Conservation (phyloP, 1,140 invertebrate species). For the Orchestia grillus region DNA sequence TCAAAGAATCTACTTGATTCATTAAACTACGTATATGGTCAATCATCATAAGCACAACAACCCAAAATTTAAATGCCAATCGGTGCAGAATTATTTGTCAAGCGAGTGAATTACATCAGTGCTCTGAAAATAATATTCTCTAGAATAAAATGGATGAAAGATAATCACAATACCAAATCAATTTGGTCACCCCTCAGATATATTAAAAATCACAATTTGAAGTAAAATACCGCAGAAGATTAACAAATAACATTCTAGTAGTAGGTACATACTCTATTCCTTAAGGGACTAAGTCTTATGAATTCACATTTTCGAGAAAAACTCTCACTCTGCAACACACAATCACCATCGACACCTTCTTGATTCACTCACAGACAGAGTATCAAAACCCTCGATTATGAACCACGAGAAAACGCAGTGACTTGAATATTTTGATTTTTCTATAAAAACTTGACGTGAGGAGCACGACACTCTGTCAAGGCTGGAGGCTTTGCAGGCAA, state of each 20-base stretch:
- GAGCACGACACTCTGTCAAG: neutral
- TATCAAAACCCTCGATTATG: neutral
- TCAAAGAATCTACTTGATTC: neutral
- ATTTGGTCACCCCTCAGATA: neutral
- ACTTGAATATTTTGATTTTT: neutral
- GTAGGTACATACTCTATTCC: neutral
- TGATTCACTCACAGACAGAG: neutral
- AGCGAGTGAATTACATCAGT: neutral
- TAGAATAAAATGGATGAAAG: neutral
- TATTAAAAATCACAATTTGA: neutral
- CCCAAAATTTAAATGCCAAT: neutral
- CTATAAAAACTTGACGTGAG: neutral
- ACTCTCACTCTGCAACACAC: neutral
- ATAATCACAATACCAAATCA: neutral
- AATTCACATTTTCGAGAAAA: neutral
- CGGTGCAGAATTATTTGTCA: neutral
- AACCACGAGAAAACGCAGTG: neutral
- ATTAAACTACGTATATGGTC: neutral
- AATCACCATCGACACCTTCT: neutral
- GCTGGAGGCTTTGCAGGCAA: neutral
- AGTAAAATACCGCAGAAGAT: neutral
- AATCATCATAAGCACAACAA: neutral
- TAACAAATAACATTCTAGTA: neutral
- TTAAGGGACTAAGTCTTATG: neutral
- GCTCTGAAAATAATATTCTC: neutral